Evolutionary conservation across 1,140 invertebrate species (phyloP), one percentile per base, ranked within the genome.

Genomic region (Aleiodes sp.): DNA sequence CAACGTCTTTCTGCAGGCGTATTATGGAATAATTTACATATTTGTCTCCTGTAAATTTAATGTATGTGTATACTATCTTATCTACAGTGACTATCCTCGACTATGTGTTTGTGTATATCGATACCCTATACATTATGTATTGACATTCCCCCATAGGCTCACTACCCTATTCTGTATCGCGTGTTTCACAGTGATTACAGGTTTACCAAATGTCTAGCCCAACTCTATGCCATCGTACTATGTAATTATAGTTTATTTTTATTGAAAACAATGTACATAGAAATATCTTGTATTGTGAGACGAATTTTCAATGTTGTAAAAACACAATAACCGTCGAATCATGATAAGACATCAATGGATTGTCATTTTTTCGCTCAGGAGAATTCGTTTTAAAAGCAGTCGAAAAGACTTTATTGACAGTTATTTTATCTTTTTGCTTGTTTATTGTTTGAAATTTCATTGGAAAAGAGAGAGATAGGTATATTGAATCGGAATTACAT

Each of bases 161-260:
- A n/a, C 41, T 39, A 29, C 16, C 28, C 28, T 24, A 24, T 28
- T 24, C 24, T 37, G 24, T 65, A 65, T 65, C 62, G 62, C 62
- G 62, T 65, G 62, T 65, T 65, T 28, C 26, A 43, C 19, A 29
- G 63, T 56, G 63, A 65, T 65, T 65, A 65, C 63, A 33, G 41
- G 26, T 65, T 65, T 56, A 43, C 63, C 14, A 14, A 65, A 19
- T 52, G 41, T 41, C 29, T 29, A 64, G 21, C 12, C 21, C 14
- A n/a, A 31, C 26, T 43, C 21, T 46, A 41, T 46, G 21, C 43
- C 26, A 43, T 8, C 24, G 3, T 6, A 26, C 33, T 29, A 39
- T 73, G 79, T 79, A 81, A 81, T 81, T 79, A 80, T 73, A 75
- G 70, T 75, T 77, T 72, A 72, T 76, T 73, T 71, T 62, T 74